Percentiles rank a stretch among this genome's conserved stretches.
phyloP scores from a whole-genome alignment of 2,113 vertebrate genomes.

The Elaphurus davidianus region DNA sequence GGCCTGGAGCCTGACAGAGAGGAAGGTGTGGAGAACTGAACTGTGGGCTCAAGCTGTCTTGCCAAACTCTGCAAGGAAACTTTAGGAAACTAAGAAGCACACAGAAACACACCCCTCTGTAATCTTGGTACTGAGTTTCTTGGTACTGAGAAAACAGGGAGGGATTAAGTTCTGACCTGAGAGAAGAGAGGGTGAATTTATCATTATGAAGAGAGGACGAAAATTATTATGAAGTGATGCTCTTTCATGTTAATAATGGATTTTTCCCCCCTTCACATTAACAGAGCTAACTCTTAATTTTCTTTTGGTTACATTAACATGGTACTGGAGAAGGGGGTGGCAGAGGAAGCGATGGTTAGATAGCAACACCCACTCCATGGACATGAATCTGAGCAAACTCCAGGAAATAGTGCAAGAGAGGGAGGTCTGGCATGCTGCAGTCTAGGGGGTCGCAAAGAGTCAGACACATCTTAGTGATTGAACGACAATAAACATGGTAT shows the following conservation, averaged over 20 bases:
- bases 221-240: neutral
- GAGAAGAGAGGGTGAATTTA: neutral
- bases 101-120: neutral
- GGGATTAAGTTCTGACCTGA: neutral
- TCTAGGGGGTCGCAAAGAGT: neutral
- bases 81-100: neutral
- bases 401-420: neutral
- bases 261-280: neutral
- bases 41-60: neutral
- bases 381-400: neutral
- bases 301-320: neutral
- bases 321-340: neutral
- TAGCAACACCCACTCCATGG: neutral
- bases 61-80: neutral
- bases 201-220: neutral
- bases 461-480: neutral
- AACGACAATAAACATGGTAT: neutral
- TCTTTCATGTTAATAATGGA: neutral
- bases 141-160: neutral
- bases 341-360: neutral
- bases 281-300: neutral
- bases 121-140: neutral
- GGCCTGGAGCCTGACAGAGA: neutral
- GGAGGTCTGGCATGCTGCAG: neutral
- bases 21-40: neutral